A percentile compares a stretch with the other conserved stretches of the same genome.
These are phyloP conservation scores for Andrena bucephala DNA, from an alignment of 2,888 invertebrate genomes.

Conservation along the genomic window DNA sequence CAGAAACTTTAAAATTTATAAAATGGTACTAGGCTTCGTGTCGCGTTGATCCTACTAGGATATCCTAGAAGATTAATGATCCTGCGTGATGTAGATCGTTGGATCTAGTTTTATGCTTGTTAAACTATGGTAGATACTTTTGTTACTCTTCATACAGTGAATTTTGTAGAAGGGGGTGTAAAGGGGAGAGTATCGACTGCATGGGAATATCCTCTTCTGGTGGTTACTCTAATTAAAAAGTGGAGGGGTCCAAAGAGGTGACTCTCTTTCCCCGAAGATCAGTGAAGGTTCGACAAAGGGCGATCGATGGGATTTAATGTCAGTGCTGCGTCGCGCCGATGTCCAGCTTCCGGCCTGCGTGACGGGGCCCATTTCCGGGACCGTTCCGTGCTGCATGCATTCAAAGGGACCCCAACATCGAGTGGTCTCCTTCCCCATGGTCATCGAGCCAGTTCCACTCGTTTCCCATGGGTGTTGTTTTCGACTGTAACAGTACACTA, in stretches of 20 bases:
- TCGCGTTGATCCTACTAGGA: background rate
- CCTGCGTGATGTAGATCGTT: background rate
- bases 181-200: background rate
- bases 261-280: constrained; percentile 14
- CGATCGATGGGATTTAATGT: constrained; percentile 56
- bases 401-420: constrained; percentile 66
- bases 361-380: constrained; percentile 74
- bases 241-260: background rate
- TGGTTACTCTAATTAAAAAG: background rate
- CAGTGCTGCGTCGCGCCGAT: constrained; percentile 49
- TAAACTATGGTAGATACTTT: background rate
- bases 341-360: constrained; percentile 72
- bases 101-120: background rate
- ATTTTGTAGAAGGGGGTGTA: background rate
- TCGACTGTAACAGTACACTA: constrained; percentile 58
- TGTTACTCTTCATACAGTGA: background rate
- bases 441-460: constrained; percentile 59
- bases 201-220: background rate
- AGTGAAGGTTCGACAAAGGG: background rate
- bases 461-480: constrained; percentile 76
- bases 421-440: constrained; percentile 61
- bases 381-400: constrained; percentile 68
- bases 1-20: background rate
- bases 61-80: background rate
- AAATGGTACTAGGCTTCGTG: too few relatives aligned